Base-by-base conservation (phyloP, 2,113 vertebrate species). In the Mesoclemmys tuberculata region DNA sequence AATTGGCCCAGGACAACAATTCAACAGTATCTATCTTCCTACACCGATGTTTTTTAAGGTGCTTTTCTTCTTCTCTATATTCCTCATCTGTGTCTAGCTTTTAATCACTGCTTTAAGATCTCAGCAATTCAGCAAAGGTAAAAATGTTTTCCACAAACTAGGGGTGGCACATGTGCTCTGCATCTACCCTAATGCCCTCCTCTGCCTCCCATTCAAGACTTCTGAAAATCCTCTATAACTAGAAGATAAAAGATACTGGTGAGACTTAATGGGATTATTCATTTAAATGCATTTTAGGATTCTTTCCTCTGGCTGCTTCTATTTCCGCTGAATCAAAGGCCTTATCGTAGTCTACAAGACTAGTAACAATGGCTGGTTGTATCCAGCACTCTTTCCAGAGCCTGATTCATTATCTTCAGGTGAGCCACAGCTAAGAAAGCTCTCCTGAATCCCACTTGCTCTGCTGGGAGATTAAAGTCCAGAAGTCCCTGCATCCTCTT, bases 1-100 rank as follows among this genome's bases (percentile, higher is more conserved):
- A 75, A 26, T 12, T 75, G 22, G 24, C 6, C 8, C 0, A 0
- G 1, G 0, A n/a, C 29, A 5, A 5, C 74, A 41, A 10, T 11
- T 6, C 13, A 4, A 11, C 12, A 0, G 54, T 54, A 16, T 11
- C 81, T 5, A 8, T 29, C 85, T 68, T 31, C 48, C 12, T 44
- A n/a, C 85, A 35, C 5, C 75, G 16, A 24, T 21, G 46, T 12
- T 0, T 87, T 92, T 22, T 11, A 46, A 82, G 48, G 46, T 2
- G 3, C 10, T 0, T 46, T 85, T 38, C 71, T 2, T 18, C 31
- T 2, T 54, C 74, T 3, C 81, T 82, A 2, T 2, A 2, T n/a
- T 84, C 44, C 9, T 26, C 90, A 29, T 22, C 26, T 3, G 22
- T 80, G 51, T 41, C 38, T 2, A 3, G 54, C 38, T 35, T 84